Evolutionary conservation across 1,140 invertebrate genomes (phyloP), one percentile per base, ranked within the genome.

Genomic region (Stenopsyche tienmushanensis): DNA sequence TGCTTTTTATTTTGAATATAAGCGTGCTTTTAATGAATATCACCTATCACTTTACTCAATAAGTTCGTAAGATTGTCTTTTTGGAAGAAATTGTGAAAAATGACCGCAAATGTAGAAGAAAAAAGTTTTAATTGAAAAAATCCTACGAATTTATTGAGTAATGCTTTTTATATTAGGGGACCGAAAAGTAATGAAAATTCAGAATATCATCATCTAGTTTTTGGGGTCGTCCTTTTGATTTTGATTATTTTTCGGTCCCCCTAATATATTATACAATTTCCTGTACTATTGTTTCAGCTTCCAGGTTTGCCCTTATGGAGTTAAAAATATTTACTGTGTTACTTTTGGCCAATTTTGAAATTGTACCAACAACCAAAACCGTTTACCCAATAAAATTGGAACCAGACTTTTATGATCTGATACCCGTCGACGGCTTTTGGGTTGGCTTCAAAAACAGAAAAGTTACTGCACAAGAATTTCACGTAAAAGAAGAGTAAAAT

Each of bases 291-390:
- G 17, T 24, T 53, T 23, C 15, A 59, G 55, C 39, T 8, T 44
- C 39, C 9, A 44, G 55, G 26, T 59, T 59, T 45, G 55, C 42
- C 24, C 21, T 59, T 1, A 23, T 59, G 41, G 55, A 59, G 45
- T 8, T 42, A 1, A 59, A 59, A 59, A 21, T 59, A 1, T 42
- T 45, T 59, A 10, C 25, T 1, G 20, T 45, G 8, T 24, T 17
- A 10, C 10, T 59, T 21, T 45, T 59, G 9, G 10, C 39, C 21
- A 44, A 59, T 21, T 59, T 59, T 45, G 42, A 59, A 25, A 17
- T 59, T 1, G 20, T n/a, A 39, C 9, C 42, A n/a, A 44, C 55
- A 1, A 10, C 41, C 21, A 59, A 59, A 44, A 59, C 55, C 9
- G 15, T 2, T 1, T 13, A 13, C 17, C 34, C 39, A n/a, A 25